Base-by-base conservation (phyloP, 2,797 vertebrate species). In the Tamandua tetradactyla region DNA sequence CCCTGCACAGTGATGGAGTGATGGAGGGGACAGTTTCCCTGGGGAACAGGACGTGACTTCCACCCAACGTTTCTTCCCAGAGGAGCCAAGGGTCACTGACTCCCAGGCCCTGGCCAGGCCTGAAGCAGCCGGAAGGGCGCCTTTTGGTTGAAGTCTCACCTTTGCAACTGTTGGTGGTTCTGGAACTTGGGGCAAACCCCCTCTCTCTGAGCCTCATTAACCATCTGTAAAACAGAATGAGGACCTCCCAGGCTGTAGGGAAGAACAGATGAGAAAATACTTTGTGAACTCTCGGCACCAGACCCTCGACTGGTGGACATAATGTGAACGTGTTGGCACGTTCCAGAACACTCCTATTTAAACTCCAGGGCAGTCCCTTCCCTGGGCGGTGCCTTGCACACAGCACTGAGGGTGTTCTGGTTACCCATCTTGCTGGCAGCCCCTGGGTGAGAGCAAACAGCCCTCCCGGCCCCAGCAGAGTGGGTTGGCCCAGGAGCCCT, bases 1-100 rank as follows among this genome's bases (percentile, higher is more conserved):
- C 87, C 57, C 42, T 32, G 87, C 42, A 59, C 83, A 14, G 32
- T 13, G 61, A 30, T 14, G 55, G 42, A 57, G 71, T 79, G 17
- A 3, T 0, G 4, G 25, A 0, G 4, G 40, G 78, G 2, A 0
- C 0, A 2, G 15, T 23, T 40, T 57, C 42, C 68, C 37, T 64
- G 62, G 80, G 68, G 89, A 44, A 22, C 7, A 27, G 55, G 71
- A 15, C 1, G 0, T 9, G 12, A 55, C 10, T 62, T 40, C 69
- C 66, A 44, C 91, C 69, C 23, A 57, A 71, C 35, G 8, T 40
- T 80, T 94, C 83, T 82, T 35, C 52, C 64, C 44, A 23, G 64
- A 72, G n/a, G 22, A 79, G 64, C 18, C 11, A 42, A 75, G 22
- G 5, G 15, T 55, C 2, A 1, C 7, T 32, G 35, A 42, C 35